Percentiles rank a stretch among this genome's conserved stretches.
phyloP scores from a whole-genome alignment of 2,888 invertebrate genomes.

The Orthosia gracilis region DNA sequence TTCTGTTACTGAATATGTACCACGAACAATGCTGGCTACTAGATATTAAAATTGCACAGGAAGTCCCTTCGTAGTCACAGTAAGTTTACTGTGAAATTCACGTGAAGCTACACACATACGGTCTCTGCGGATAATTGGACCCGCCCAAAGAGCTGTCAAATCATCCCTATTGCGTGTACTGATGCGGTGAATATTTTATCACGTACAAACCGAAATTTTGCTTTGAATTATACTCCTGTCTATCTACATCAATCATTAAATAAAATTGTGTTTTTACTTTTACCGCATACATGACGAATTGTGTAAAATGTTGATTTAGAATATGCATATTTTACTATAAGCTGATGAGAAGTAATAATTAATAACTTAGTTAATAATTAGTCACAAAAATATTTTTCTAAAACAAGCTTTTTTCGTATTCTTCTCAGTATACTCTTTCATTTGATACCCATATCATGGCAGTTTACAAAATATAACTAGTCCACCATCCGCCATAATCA shows the following conservation, averaged over 20 bases:
- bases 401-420: no score
- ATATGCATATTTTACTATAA: background rate
- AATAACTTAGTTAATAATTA: no score
- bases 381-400: no score
- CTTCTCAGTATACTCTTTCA: no score
- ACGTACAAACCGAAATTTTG: conserved; percentile 14
- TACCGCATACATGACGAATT: background rate
- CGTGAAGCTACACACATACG: background rate
- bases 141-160: background rate
- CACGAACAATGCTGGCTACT: background rate
- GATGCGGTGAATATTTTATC: conserved; percentile 16
- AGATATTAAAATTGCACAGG: background rate
- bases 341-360: no score
- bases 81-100: conserved; percentile 1
- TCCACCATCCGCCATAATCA: no score
- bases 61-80: background rate
- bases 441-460: no score
- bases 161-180: conserved; percentile 1
- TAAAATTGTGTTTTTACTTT: background rate
- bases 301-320: background rate
- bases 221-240: background rate
- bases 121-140: conserved; percentile 10
- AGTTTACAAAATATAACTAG: no score
- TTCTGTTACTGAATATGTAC: background rate
- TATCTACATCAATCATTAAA: background rate